Base-by-base conservation (phyloP, 2,888 invertebrate genomes). In the Deroplatys truncata region DNA sequence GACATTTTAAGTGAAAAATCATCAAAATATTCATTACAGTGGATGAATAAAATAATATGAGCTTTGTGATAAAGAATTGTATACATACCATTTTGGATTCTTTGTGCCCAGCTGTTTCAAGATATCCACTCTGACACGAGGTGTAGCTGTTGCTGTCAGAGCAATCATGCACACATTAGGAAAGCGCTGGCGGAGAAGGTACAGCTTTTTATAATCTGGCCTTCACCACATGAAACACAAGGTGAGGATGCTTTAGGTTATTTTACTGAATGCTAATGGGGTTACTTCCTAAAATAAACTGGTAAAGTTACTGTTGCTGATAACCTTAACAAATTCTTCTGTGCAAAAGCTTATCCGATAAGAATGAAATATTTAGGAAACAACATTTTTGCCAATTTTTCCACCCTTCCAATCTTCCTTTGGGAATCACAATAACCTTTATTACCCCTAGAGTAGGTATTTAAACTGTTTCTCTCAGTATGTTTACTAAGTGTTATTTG, bases 131-230 rank as follows among this genome's bases (percentile, higher is more conserved):
- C 98, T 95, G 8, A 99, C 99, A 88, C 98, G 95, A 9, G 98
- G 98, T 0, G 98, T 98, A 25, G 99, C 99, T 0, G 99, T 99
- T 28, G 99, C 99, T 0, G 99, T 99, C 88, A 99, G 94, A 28
- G 97, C 97, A 94, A 98, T 98, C 87, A 97, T 95, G 25, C 97
- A 97, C 0, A 97, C 97, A 86, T 94, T 94, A 0, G 96, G 96
- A 93, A 95, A 98, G 89, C 96, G 95, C 89, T 95, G 93, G 28
- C 98, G 95, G 25, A 99, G 94, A 29, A 95, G 92, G 84, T 95
- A 95, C 87, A 99, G 94, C 91, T 96, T 96, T 92, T 98, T 98
- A 94, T 99, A 99, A 92, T 96, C 96, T 43, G 90, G 90, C 28
- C 90, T 89, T 31, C 16, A 82, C 25, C 43, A 86, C 85, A 85